Base-by-base conservation (phyloP, 37 sponge, comb jelly and placozoan genomes). In the Cladorhizidae sp. region DNA sequence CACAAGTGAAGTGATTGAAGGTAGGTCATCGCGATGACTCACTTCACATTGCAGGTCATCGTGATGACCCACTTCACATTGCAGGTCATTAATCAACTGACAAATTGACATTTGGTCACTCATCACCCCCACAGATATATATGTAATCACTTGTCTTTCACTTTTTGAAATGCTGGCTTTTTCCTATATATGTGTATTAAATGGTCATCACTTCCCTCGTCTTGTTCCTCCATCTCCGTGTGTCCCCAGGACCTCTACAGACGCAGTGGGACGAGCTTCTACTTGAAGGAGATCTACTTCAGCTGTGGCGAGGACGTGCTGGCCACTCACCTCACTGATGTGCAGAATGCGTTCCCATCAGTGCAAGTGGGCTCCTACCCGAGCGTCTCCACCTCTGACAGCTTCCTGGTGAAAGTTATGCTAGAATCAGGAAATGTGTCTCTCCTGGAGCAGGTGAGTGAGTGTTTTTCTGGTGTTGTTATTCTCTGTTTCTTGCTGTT, bases 311-410 rank as follows among this genome's bases (percentile, higher is more conserved):
- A 95, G 80, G 70, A 73, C 8, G 42, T 83, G 0, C 9, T 95
- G 31, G 93, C 93, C 23, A 33, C 41, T 7, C 72, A 68, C 15
- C 80, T 95, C 22, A 35, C 54, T 18, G 41, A 42, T 17, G 59
- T 86, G 3, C 92, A 92, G 69, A 39, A 28, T 28, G 64, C 82
- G 57, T 92, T 32, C 71, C 70, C 70, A 17, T 8, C 12, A 26
- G 90, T 92, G 21, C 79, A 89, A 31, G 43, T 95, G 14, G 95
- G 95, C 33, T 95, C 95, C 0, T 95, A 95, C 62, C 95, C 95
- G 7, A 62, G 55, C 31, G 45, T 21, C 21, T 33, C 33, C 40
- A 9, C 37, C 50, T 33, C 57, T 3, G 26, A 55, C 31, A 57
- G 37, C 40, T 49, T 77, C 39, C 70, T 23, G 32, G 83, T 85